Evolutionary conservation across 2,888 invertebrate genomes (phyloP), one percentile per base, ranked within the genome.

Genomic region (Ptychoptera albimana): DNA sequence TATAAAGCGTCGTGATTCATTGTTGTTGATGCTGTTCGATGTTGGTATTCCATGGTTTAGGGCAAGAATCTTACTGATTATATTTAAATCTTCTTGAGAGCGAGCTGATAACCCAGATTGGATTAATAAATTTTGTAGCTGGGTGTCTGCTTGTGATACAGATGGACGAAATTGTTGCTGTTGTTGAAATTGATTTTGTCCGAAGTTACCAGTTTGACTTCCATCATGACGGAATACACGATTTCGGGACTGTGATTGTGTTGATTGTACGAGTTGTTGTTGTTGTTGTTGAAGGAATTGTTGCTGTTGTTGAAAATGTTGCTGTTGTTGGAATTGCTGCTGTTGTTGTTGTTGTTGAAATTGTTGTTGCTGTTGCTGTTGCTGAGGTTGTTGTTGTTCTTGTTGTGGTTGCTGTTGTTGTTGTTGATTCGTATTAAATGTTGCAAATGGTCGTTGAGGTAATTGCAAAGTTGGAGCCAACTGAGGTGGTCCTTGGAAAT

Each of bases 51-150:
- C 80, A 55, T 84, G 84, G 61, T 86, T 84, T 45, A 85, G 64
- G 8, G 85, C 82, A 54, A 86, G 64, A 47, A 86, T 81, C 67
- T 85, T 85, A 39, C 82, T 79, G 32, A 86, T 82, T 54, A 86
- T 81, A 58, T 81, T 83, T 42, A 86, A 67, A 62, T 86, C 85
- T 58, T 84, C 84, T 45, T 75, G 74, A 49, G 67, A 67, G 51
- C 74, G 71, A 29, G 55, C 55, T 37, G 75, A 75, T 36, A 82
- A 69, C 32, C 81, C 81, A 41, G 77, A 77, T 58, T 79, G 77
- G 42, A 69, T 70, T 13, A 82, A 59, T 38, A 82, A 63, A 51
- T 75, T 74, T 54, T 77, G 77, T 39, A 82, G 66, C 53, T 80
- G 79, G 31, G 69, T 49, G 30, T 46, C 29, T 45, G 12, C 35